These are phyloP conservation scores for Talpa occidentalis DNA, from an alignment of 2,113 vertebrate genomes.

Conservation along the genomic window DNA sequence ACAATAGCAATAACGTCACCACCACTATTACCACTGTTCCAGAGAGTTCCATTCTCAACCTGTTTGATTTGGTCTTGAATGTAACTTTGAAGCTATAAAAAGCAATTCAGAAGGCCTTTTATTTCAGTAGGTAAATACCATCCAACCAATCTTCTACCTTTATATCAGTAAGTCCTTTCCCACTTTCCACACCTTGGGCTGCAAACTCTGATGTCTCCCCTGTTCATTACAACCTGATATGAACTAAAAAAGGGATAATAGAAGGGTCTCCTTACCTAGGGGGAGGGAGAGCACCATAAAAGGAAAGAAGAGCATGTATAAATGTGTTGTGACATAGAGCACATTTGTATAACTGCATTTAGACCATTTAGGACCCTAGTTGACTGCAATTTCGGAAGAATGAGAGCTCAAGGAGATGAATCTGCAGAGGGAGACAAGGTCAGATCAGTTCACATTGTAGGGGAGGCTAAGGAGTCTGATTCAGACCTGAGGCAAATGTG, in stretches of 20 bases:
- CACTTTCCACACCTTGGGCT: background rate
- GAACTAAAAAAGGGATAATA: background rate
- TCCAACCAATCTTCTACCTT: background rate
- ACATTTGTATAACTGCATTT: background rate
- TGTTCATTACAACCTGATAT: background rate
- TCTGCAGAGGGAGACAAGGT: background rate
- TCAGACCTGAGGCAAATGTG: constrained; percentile 1
- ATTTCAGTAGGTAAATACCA: background rate
- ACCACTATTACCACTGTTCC: background rate
- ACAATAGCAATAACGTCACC: background rate
- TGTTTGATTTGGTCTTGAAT: background rate
- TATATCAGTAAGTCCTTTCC: background rate
- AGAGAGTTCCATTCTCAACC: constrained; percentile 7
- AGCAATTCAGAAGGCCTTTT: background rate
- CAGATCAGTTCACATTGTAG: background rate
- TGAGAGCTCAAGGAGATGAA: background rate
- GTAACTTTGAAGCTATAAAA: constrained; percentile 33
- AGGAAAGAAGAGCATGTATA: background rate
- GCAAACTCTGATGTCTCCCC: background rate
- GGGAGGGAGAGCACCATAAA: background rate
- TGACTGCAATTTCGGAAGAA: constrained; percentile 18
- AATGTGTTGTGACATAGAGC: background rate
- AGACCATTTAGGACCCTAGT: background rate
- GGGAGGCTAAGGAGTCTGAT: background rate
- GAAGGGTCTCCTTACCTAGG: background rate